These are phyloP conservation scores for Lycia hirtaria DNA, from an alignment of 2,888 invertebrate genomes.

Conservation along the genomic window DNA sequence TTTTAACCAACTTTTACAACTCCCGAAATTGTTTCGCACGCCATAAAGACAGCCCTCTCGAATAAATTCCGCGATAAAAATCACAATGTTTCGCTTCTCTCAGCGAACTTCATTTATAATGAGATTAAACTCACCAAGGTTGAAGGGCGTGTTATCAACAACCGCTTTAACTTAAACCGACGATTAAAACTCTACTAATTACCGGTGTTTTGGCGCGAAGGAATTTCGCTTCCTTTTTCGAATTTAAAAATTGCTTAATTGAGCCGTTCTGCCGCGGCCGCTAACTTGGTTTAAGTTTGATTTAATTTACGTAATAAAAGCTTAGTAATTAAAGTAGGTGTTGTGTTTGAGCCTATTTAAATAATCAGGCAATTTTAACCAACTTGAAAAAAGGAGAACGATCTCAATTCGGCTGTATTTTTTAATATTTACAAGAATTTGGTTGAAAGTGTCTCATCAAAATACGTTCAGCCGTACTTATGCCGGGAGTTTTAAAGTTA, in stretches of 20 bases:
- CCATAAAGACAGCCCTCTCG: neutral
- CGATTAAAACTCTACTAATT: slow-evolving; percentile 45
- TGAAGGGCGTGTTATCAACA: slow-evolving; percentile 33
- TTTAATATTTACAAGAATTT: too few relatives aligned
- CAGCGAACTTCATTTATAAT: slow-evolving; percentile 12
- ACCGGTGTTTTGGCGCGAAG: slow-evolving; percentile 38
- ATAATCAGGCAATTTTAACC: too few relatives aligned
- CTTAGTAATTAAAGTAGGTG: neutral
- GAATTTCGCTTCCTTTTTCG: slow-evolving; percentile 23
- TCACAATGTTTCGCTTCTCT: slow-evolving; percentile 11
- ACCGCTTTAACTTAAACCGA: slow-evolving; percentile 32
- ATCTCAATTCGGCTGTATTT: too few relatives aligned
- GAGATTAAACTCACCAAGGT: slow-evolving; percentile 30
- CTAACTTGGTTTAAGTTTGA: slow-evolving; percentile 31
- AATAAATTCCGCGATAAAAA: slow-evolving; percentile 10
- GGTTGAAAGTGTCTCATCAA: too few relatives aligned
- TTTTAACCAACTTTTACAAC: slow-evolving; percentile 1
- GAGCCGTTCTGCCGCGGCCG: slow-evolving; percentile 34
- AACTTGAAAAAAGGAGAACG: too few relatives aligned
- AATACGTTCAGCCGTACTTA: too few relatives aligned
- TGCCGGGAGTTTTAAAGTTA: too few relatives aligned
- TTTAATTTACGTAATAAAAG: too few relatives aligned
- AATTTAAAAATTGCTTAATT: slow-evolving; percentile 42
- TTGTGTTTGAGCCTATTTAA: too few relatives aligned
- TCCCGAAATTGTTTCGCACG: neutral